Conservation (phyloP, 1,140 invertebrate species). For the Agrypnia vestita region DNA sequence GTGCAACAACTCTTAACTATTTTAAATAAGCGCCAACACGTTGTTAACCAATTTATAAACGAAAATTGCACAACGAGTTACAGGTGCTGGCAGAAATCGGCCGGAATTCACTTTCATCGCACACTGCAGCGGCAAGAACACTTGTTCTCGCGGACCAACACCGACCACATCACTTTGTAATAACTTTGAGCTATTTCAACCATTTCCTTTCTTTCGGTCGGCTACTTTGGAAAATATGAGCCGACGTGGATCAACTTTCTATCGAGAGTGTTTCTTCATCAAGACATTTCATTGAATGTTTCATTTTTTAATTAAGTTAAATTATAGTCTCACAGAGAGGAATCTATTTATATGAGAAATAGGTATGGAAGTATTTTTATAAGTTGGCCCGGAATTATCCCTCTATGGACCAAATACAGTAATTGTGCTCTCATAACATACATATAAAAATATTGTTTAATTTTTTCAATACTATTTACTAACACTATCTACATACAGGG, state of each 20-base stretch:
- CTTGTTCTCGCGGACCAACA: slow-evolving; percentile 8
- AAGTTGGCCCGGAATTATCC: too few species aligned
- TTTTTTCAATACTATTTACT: too few species aligned
- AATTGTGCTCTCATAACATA: too few species aligned
- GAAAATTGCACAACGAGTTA: slow-evolving; percentile 39
- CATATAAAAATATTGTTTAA: too few species aligned
- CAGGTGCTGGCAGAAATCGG: slow-evolving; percentile 26
- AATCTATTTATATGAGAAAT: too few species aligned
- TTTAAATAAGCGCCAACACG: slow-evolving; percentile 32
- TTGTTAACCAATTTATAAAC: slow-evolving; percentile 35
- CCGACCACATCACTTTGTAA: slow-evolving; percentile 14
- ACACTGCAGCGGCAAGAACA: slow-evolving; percentile 17
- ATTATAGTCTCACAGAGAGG: too few species aligned
- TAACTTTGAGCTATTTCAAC: slow-evolving; percentile 27
- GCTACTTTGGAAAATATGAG: not conserved
- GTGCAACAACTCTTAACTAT: not conserved
- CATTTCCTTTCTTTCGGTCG: slow-evolving; percentile 31
- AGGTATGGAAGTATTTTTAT: too few species aligned
- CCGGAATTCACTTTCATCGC: slow-evolving; percentile 42
- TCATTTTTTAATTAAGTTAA: too few species aligned
- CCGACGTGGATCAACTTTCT: slow-evolving; percentile 21
- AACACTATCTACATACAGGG: too few species aligned
- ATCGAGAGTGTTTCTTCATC: not conserved
- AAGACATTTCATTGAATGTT: too few species aligned
- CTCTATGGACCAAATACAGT: too few species aligned